Evolutionary conservation across 2,113 vertebrate genomes (phyloP).

Genomic region (Choloepus hoffmanni): DNA sequence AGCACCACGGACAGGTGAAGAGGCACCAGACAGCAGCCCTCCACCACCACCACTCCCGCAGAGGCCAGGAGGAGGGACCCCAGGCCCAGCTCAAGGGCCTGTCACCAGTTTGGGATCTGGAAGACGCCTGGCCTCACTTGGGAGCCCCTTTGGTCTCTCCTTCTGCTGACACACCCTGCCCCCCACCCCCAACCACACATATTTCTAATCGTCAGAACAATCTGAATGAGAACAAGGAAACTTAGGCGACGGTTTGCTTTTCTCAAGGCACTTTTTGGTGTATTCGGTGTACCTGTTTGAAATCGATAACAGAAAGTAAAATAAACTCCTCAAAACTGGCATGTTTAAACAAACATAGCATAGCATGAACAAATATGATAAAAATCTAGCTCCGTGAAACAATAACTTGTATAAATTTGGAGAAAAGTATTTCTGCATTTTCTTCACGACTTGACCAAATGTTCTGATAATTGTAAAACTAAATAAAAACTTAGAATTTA

Average conservation of each 20-base stretch:
- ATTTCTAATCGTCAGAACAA: background rate
- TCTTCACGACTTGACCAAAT: background rate
- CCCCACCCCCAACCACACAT: fast-evolving
- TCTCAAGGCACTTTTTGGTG: fast-evolving
- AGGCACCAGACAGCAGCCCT: background rate
- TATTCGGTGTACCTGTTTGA: background rate
- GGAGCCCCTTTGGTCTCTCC: background rate
- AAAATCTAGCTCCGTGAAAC: background rate
- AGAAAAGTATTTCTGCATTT: background rate
- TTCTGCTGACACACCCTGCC: fast-evolving
- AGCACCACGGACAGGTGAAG: fast-evolving
- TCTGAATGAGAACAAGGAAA: background rate
- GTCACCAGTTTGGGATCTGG: fast-evolving
- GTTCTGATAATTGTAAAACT: background rate
- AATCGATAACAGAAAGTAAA: background rate
- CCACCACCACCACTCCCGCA: background rate
- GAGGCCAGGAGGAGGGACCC: background rate
- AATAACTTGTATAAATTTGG: background rate
- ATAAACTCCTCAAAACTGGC: background rate
- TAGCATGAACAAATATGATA: background rate
- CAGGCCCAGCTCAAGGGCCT: background rate
- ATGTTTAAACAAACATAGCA: background rate
- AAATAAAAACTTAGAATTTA: background rate
- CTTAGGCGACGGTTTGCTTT: no score
- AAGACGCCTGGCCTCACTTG: background rate